phyloP scores from a whole-genome alignment of 2,797 vertebrate species.

The Bryconaethiops microstoma region DNA sequence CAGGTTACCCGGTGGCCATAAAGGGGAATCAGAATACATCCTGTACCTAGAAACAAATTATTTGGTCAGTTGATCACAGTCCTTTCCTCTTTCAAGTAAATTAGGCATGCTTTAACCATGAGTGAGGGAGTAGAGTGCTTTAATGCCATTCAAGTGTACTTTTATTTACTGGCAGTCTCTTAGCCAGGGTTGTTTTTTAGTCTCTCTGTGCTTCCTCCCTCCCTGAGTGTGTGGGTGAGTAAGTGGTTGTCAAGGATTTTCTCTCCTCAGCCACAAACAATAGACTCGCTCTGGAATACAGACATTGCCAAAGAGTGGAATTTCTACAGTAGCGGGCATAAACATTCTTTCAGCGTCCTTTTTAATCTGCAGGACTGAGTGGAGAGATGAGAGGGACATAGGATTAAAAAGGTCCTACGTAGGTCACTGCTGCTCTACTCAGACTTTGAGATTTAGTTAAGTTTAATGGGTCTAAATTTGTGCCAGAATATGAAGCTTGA shows the following conservation, averaged over 20 bases:
- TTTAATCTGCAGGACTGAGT: background rate
- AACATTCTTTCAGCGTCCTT: background rate
- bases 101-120: conserved; percentile 33
- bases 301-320: conserved; percentile 63
- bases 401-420: conserved; percentile 3
- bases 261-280: conserved; percentile 64
- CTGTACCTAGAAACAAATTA: background rate
- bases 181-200: conserved; percentile 36
- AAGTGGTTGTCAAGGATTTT: conserved; percentile 59
- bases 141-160: conserved; percentile 51
- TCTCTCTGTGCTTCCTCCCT: conserved; percentile 46
- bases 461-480: background rate
- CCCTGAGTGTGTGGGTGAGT: conserved; percentile 54
- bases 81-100: conserved; percentile 32
- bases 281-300: conserved; percentile 64
- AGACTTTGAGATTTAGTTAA: background rate
- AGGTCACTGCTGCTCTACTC: background rate
- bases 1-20: background rate
- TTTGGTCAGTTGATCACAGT: conserved; percentile 23
- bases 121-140: conserved; percentile 38
- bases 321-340: conserved; percentile 2
- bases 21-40: background rate
- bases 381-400: background rate
- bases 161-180: conserved; percentile 53
- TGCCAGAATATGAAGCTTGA: background rate